Evolutionary conservation across 2,113 vertebrate species (phyloP).

Genomic region (Polypterus bichir): DNA sequence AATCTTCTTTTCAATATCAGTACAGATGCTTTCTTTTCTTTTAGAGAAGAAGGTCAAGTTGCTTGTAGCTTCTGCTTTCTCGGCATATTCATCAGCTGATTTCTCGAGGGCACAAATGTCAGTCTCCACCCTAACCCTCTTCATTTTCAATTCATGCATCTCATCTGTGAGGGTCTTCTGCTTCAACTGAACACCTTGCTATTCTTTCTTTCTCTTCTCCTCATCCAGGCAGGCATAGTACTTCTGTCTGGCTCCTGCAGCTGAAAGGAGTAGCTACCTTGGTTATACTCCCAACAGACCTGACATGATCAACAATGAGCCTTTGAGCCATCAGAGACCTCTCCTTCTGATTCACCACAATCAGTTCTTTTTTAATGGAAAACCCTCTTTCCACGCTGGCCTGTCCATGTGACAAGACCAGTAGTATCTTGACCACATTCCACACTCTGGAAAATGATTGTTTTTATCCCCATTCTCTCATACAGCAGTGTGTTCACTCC

Average conservation of each 20-base stretch:
- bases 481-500: neutral
- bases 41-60: no score
- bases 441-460: constrained; percentile 10
- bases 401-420: constrained; percentile 15
- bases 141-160: no score
- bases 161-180: constrained; percentile 14
- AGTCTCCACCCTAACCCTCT: no score
- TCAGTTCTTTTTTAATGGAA: constrained; percentile 19
- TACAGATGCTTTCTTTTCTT: no score
- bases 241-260: constrained; percentile 18
- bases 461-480: constrained; percentile 10
- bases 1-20: no score
- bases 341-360: constrained; percentile 17
- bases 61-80: no score
- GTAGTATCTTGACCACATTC: constrained; percentile 15
- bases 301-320: constrained; percentile 15
- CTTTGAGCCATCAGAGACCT: constrained; percentile 15
- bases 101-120: no score
- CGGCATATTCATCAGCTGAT: no score
- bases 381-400: constrained; percentile 18
- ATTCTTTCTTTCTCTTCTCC: constrained; percentile 18
- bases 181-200: constrained; percentile 17
- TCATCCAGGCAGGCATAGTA: constrained; percentile 20
- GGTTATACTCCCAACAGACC: constrained; percentile 12
- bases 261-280: constrained; percentile 8